Evolutionary conservation across 2,113 vertebrate species (phyloP).

Genomic region (Dendrocopos noguchii): DNA sequence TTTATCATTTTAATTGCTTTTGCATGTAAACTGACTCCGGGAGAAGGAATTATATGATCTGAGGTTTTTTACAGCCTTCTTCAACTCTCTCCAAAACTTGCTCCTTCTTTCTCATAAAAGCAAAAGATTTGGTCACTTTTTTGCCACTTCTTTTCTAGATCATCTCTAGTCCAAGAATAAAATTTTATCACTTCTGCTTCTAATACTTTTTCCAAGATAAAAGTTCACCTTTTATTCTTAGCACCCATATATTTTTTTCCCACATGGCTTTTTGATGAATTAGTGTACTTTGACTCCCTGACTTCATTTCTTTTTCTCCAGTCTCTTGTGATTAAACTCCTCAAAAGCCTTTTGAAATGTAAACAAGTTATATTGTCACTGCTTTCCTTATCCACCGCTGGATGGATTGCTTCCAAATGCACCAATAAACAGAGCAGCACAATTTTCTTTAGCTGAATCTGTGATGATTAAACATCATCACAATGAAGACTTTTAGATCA

Average conservation of each 20-base stretch:
- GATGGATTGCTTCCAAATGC: neutral
- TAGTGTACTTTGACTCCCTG: neutral
- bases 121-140: neutral
- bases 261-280: neutral
- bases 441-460: neutral
- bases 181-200: neutral
- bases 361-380: neutral
- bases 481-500: neutral
- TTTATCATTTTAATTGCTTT: neutral
- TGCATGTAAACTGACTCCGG: neutral
- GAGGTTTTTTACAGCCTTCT: neutral
- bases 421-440: neutral
- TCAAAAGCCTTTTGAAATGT: slow-evolving; percentile 5
- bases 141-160: neutral
- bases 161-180: neutral
- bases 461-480: neutral
- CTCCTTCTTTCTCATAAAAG: neutral
- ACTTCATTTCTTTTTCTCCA: neutral
- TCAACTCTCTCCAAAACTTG: neutral
- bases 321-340: neutral
- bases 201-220: neutral
- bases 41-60: neutral
- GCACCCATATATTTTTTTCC: neutral
- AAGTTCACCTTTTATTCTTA: neutral
- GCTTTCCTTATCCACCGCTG: neutral